phyloP scores from a whole-genome alignment of 2,113 vertebrate genomes.

The Hypocryptadius cinnamomeus region DNA sequence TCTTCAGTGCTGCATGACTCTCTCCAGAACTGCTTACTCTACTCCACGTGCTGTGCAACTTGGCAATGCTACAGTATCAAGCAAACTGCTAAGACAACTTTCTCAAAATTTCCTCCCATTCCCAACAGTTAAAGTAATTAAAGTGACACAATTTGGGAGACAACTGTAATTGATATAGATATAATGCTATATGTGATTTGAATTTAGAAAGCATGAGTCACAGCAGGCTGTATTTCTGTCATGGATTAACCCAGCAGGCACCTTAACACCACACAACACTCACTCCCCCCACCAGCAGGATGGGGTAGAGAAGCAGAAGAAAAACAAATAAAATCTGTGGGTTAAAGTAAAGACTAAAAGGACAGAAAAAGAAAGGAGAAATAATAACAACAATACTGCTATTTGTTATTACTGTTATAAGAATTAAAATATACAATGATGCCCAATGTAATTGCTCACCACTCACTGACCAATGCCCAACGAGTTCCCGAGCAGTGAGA shows the following conservation, averaged over 20 bases:
- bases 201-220: background rate
- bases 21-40: background rate
- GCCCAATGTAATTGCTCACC: background rate
- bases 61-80: background rate
- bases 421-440: background rate
- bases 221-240: background rate
- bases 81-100: background rate
- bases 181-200: background rate
- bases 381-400: background rate
- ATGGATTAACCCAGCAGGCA: background rate
- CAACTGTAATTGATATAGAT: background rate
- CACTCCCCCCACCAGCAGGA: background rate
- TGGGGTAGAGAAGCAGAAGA: background rate
- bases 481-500: accelerated
- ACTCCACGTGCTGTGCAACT: background rate
- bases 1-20: background rate
- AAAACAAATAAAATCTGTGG: background rate
- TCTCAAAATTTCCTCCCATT: background rate
- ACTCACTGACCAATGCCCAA: background rate
- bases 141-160: background rate
- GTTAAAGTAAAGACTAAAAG: background rate
- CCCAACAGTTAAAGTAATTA: background rate
- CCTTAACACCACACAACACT: background rate
- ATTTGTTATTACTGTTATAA: background rate
- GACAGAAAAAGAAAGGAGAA: background rate